These are phyloP conservation scores for Drosophila rhopaloa DNA, from an alignment of 1,140 invertebrate genomes.

Conservation along the genomic window DNA sequence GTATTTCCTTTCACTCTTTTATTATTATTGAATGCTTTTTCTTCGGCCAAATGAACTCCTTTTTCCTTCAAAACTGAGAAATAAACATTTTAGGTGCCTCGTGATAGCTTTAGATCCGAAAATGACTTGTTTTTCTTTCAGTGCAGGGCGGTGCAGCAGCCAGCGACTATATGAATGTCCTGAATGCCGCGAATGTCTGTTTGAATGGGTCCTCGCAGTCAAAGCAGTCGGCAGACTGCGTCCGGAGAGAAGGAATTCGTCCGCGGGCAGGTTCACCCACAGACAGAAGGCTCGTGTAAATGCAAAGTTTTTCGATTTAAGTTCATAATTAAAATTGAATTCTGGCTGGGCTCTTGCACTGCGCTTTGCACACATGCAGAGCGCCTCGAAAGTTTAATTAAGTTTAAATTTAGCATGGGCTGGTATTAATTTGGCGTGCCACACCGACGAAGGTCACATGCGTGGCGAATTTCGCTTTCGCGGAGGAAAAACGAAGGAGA, in stretches of 20 bases:
- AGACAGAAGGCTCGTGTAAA: slow-evolving; percentile 46
- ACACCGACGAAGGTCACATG: slow-evolving; percentile 61
- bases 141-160: slow-evolving; percentile 16
- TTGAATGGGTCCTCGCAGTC: slow-evolving; percentile 60
- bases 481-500: neutral
- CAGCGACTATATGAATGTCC: slow-evolving; percentile 54
- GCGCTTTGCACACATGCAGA: slow-evolving; percentile 24
- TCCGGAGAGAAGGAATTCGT: slow-evolving; percentile 7
- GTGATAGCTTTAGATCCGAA: too few relatives aligned
- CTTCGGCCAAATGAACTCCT: too few relatives aligned
- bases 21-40: too few relatives aligned
- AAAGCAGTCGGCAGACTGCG: slow-evolving; percentile 46
- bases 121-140: neutral
- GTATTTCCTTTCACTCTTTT: too few relatives aligned
- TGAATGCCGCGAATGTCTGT: slow-evolving; percentile 65
- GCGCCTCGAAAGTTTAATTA: slow-evolving; percentile 68
- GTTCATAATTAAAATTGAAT: slow-evolving; percentile 81
- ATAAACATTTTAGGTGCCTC: too few relatives aligned
- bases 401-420: slow-evolving; percentile 69
- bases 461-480: slow-evolving; percentile 28
- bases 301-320: slow-evolving; percentile 82
- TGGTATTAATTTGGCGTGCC: slow-evolving; percentile 57
- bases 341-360: slow-evolving; percentile 26
- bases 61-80: too few relatives aligned
- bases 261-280: slow-evolving; percentile 15